A percentile compares a stretch with the other conserved stretches of the same genome.
Conservation (phyloP, 2,797 vertebrate genomes). For the Melanotaenia pygmaea region DNA sequence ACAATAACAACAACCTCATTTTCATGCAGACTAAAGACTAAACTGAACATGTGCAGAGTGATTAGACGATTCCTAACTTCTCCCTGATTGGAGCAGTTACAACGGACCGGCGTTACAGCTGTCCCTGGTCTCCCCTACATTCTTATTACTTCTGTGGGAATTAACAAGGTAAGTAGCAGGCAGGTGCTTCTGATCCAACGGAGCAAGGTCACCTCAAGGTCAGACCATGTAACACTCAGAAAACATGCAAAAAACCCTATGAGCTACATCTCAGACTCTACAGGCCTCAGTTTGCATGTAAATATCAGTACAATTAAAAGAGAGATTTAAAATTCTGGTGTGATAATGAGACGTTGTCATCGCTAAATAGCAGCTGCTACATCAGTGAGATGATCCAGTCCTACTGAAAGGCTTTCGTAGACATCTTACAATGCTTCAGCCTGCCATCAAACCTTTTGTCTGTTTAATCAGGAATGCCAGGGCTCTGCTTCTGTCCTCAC, state of each 20-base stretch:
- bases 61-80: too few species aligned
- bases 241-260: neutral
- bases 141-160: neutral
- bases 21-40: too few species aligned
- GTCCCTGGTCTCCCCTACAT: too few species aligned
- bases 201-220: neutral
- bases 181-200: neutral
- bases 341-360: neutral
- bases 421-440: neutral
- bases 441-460: neutral
- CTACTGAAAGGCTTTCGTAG: neutral
- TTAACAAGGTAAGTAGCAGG: neutral
- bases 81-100: too few species aligned
- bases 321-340: neutral
- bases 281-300: neutral
- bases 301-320: neutral
- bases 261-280: neutral
- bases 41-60: too few species aligned
- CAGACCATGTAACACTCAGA: neutral
- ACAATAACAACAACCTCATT: too few species aligned
- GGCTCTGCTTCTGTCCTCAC: neutral
- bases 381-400: neutral
- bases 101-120: neutral
- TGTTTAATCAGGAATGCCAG: neutral
- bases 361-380: neutral